phyloP scores from a whole-genome alignment of 1,140 invertebrate species.

The Drosophila nebulosa region DNA sequence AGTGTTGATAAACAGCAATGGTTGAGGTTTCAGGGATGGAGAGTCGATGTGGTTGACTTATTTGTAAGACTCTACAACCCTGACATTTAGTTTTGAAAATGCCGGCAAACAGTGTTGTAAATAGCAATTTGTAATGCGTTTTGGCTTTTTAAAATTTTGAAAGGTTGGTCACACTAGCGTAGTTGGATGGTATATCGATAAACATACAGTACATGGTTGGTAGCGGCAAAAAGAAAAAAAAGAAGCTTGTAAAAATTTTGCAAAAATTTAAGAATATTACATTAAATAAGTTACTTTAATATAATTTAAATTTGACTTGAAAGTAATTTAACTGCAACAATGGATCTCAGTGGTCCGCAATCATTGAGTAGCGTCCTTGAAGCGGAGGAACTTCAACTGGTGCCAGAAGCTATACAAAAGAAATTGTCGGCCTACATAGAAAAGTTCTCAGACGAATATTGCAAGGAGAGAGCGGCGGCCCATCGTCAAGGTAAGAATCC shows the following conservation, averaged over 20 bases:
- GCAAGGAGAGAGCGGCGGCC: conserved; percentile 36
- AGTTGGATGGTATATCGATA: background rate
- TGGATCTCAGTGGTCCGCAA: conserved; percentile 69
- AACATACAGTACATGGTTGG: background rate
- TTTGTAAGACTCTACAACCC: background rate
- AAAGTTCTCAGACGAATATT: conserved; percentile 60
- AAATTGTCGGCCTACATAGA: conserved; percentile 83
- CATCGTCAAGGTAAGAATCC: conserved; percentile 41
- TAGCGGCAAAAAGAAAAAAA: background rate
- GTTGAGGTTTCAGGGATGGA: background rate
- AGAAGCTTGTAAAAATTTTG: background rate
- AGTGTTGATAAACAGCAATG: conserved; percentile 36
- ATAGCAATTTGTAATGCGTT: background rate
- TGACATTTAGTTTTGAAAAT: background rate
- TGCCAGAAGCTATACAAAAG: conserved; percentile 58
- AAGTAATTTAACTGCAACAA: conserved; percentile 4
- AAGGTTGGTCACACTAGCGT: background rate
- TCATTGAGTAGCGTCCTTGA: conserved; percentile 58
- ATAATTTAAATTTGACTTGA: background rate
- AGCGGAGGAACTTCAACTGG: conserved; percentile 58
- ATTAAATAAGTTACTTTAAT: conserved; percentile 8
- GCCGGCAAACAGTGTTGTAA: background rate
- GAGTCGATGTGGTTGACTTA: background rate
- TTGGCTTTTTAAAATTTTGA: no score
- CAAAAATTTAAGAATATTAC: background rate